Evolutionary conservation across 2,888 invertebrate species (phyloP).

Genomic region (Drosophila longiperda): DNA sequence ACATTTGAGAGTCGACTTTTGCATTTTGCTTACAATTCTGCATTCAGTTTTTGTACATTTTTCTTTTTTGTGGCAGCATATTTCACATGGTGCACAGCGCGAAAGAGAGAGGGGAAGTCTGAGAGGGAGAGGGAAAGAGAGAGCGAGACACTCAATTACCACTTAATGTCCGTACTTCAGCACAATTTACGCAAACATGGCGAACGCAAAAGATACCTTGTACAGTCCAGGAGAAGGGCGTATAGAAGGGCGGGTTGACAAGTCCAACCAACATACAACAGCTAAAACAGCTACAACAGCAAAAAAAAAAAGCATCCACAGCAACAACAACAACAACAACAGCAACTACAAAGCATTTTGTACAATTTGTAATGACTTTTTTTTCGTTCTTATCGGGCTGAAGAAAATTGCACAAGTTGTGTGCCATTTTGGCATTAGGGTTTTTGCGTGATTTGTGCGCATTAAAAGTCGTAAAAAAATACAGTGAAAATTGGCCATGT

Average conservation of each 20-base stretch:
- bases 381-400: slow-evolving; percentile 17
- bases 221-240: neutral
- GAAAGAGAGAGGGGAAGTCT: neutral
- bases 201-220: slow-evolving; percentile 26
- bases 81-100: slow-evolving; percentile 54
- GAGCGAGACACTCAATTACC: slow-evolving; percentile 67
- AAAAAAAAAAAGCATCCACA: neutral
- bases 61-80: slow-evolving; percentile 29
- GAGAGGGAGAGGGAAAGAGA: slow-evolving; percentile 18
- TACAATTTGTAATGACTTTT: slow-evolving; percentile 66
- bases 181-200: slow-evolving; percentile 75
- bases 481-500: slow-evolving; percentile 21
- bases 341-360: slow-evolving; percentile 42
- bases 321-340: slow-evolving; percentile 17
- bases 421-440: slow-evolving; percentile 29
- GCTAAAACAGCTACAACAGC: slow-evolving; percentile 22
- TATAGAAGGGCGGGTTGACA: neutral
- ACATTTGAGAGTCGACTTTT: slow-evolving; percentile 10
- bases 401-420: slow-evolving; percentile 60
- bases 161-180: slow-evolving; percentile 76
- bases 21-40: slow-evolving; percentile 35
- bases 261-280: slow-evolving; percentile 7
- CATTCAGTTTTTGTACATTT: slow-evolving; percentile 4
- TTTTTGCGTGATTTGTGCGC: slow-evolving; percentile 60
- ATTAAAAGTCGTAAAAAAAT: slow-evolving; percentile 48